These are phyloP conservation scores for Plagodis dolabraria DNA, from an alignment of 2,888 invertebrate genomes.

Conservation along the genomic window DNA sequence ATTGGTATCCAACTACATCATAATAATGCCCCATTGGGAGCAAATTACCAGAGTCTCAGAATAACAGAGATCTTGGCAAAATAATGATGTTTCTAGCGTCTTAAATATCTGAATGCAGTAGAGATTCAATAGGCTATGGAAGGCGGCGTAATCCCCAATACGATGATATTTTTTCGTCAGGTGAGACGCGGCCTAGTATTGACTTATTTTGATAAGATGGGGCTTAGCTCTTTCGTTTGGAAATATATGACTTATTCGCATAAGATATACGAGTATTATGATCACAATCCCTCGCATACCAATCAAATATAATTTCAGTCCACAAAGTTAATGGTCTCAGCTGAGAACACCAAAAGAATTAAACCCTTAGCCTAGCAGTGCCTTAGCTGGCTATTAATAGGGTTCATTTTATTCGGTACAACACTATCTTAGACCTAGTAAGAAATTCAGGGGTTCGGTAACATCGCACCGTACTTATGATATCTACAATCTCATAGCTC, in stretches of 20 bases:
- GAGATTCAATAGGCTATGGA: slow-evolving; percentile 6
- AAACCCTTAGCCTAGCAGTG: too few species aligned
- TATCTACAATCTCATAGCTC: slow-evolving; percentile 1
- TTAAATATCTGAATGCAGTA: neutral
- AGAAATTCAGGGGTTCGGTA: neutral
- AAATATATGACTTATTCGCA: neutral
- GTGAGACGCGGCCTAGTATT: slow-evolving; percentile 5
- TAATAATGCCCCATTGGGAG: too few species aligned
- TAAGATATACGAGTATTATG: too few species aligned
- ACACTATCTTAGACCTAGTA: neutral
- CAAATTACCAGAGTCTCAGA: too few species aligned
- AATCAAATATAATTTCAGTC: too few species aligned
- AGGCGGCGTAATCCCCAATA: slow-evolving; percentile 8
- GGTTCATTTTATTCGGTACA: too few species aligned
- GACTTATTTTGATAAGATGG: slow-evolving; percentile 2
- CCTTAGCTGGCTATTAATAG: too few species aligned
- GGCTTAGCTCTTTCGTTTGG: neutral
- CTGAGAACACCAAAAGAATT: too few species aligned
- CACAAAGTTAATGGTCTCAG: too few species aligned
- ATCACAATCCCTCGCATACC: too few species aligned
- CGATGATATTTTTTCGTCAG: slow-evolving; percentile 12
- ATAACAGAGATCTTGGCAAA: slow-evolving; percentile 1
- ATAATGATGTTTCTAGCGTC: neutral
- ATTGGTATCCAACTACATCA: too few species aligned
- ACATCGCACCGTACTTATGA: neutral